Base-by-base conservation (phyloP, 2,113 vertebrate species). In the Monarcha castaneiventris region DNA sequence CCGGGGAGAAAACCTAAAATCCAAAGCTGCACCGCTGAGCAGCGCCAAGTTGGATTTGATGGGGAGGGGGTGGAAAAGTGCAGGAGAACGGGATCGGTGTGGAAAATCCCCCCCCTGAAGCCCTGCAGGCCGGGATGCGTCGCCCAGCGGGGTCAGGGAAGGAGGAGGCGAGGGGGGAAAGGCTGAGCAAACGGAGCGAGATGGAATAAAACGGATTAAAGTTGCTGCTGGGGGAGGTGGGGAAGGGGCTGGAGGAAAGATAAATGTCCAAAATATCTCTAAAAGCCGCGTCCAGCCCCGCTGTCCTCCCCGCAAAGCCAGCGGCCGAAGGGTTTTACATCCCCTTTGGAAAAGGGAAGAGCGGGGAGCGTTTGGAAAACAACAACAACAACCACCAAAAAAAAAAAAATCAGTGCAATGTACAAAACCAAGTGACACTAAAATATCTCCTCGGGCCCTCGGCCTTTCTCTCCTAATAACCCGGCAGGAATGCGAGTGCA, bases 391-490 rank as follows among this genome's bases (percentile, higher is more conserved):
- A n/a, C 11, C 55, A 56, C 3, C 26, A 22, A 44, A 11, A n/a
- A n/a, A n/a, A n/a, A 37, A 19, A 8, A 41, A 43, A 88, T 15
- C 39, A n/a, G 72, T 5, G 67, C 87, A 16, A 39, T 44, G 90
- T 66, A 54, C 61, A 96, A 96, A 97, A 95, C 35, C 84, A 55
- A 96, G 93, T 95, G 94, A 94, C 87, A 90, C 94, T 92, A 80
- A 96, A 96, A 95, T 92, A 94, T 93, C 94, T 83, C 32, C 81
- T 89, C 41, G 33, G 88, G 94, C 94, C 67, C 97, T 96, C 77
- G 93, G 93, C 95, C 90, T 96, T 96, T 97, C 94, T 95, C 95
- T 96, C 93, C 95, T 67, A 79, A 92, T 94, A 97, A 94, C 94
- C 87, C 96, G 93, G 87, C 95, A 88, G 94, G 94, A 96, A 96